phyloP scores from a whole-genome alignment of 2,797 vertebrate species.

The Lemur catta region DNA sequence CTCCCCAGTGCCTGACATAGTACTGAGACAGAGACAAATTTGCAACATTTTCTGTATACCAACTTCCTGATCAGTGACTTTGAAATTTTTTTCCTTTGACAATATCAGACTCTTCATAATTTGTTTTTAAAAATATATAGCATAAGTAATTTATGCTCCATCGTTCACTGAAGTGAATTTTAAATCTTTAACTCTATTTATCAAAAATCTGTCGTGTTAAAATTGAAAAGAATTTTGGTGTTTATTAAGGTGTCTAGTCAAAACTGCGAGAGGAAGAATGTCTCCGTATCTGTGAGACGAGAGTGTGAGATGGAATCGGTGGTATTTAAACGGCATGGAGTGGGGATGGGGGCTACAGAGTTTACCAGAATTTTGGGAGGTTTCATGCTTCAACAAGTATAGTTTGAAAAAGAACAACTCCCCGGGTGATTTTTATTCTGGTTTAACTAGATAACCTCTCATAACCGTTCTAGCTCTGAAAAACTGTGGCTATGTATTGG shows the following conservation, averaged over 20 bases:
- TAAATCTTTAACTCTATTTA: conserved; percentile 51
- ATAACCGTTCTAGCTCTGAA: conserved; percentile 21
- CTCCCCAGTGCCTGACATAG: conserved; percentile 13
- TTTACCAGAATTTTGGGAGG: not conserved
- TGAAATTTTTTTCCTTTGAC: conserved; percentile 26
- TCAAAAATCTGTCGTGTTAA: conserved; percentile 56
- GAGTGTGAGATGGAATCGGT: not conserved
- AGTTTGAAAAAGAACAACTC: conserved; percentile 24
- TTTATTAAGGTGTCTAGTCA: conserved; percentile 64
- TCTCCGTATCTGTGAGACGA: conserved; percentile 5
- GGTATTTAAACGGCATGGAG: not conserved
- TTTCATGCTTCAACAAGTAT: not conserved
- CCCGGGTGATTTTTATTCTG: conserved; percentile 9
- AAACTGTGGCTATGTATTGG: not conserved
- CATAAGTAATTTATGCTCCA: conserved; percentile 47
- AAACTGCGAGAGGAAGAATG: conserved; percentile 13
- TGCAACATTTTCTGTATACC: conserved; percentile 29
- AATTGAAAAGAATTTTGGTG: conserved; percentile 53
- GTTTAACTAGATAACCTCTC: conserved; percentile 55
- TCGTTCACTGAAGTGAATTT: conserved; percentile 56
- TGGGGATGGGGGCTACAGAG: not conserved
- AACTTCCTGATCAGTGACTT: conserved; percentile 49
- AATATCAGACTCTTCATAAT: conserved; percentile 55
- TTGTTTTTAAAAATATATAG: conserved; percentile 56
- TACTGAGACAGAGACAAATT: conserved; percentile 43